phyloP scores from a whole-genome alignment of 2,797 vertebrate genomes.

The Pogonophryne albipinna region DNA sequence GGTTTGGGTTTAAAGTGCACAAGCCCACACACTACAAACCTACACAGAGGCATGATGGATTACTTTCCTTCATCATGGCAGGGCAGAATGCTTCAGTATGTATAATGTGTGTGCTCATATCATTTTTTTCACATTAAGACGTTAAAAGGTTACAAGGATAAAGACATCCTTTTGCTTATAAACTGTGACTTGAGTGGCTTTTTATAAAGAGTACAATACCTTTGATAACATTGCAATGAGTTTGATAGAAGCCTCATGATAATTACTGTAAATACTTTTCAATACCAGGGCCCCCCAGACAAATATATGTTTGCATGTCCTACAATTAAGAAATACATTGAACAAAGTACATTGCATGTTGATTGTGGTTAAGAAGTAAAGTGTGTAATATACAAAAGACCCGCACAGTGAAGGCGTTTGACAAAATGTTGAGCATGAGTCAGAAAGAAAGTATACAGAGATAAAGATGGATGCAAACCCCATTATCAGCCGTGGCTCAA shows the following conservation, averaged over 20 bases:
- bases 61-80: conserved; percentile 25
- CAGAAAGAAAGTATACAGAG: background rate
- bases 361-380: conserved; percentile 2
- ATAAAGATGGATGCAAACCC: background rate
- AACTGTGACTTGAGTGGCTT: background rate
- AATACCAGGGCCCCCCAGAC: background rate
- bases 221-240: background rate
- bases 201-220: background rate
- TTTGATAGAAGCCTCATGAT: background rate
- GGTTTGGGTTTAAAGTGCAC: conserved; percentile 45
- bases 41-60: conserved; percentile 34
- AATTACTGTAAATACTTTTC: conserved; percentile 6
- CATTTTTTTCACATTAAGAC: background rate
- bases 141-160: background rate
- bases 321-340: conserved; percentile 1
- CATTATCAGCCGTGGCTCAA: conserved; percentile 42
- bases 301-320: background rate
- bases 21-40: conserved; percentile 42
- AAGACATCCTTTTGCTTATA: background rate
- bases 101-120: background rate
- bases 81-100: conserved; percentile 7
- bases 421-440: background rate
- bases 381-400: background rate
- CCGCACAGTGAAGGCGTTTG: background rate
- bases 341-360: background rate